A percentile compares a stretch with the other conserved stretches of the same genome.
Conservation (phyloP, 2,888 invertebrate species). For the Synanthedon tipuliformis region DNA sequence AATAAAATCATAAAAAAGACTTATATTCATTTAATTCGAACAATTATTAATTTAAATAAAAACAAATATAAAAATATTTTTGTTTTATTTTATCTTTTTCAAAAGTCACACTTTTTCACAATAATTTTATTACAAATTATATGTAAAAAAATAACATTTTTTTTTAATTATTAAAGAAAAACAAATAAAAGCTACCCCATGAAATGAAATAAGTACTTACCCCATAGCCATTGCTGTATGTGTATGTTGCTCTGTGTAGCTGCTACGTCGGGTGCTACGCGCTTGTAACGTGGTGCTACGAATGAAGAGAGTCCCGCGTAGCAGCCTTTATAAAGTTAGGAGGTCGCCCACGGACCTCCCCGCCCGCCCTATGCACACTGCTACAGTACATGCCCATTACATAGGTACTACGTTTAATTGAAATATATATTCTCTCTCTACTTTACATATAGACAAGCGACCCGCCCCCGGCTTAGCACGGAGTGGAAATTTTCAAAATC, state of each 20-base stretch:
- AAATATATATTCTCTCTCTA: neutral
- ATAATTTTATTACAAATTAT: too few relatives aligned
- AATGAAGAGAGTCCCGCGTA: constrained; percentile 26
- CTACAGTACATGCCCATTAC: neutral
- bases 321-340: constrained; percentile 40
- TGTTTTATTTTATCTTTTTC: too few relatives aligned
- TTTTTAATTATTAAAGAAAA: neutral
- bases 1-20: too few relatives aligned
- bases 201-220: too few relatives aligned
- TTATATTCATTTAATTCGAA: too few relatives aligned
- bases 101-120: too few relatives aligned
- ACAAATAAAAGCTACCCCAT: neutral
- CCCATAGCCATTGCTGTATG: constrained; percentile 27
- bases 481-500: too few relatives aligned
- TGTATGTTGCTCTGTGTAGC: constrained; percentile 1
- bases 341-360: constrained; percentile 18
- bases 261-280: constrained; percentile 18
- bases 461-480: too few relatives aligned
- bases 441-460: neutral
- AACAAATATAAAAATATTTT: too few relatives aligned
- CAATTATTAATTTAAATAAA: too few relatives aligned
- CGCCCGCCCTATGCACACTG: neutral
- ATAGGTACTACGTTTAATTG: too few relatives aligned
- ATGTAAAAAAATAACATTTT: neutral
- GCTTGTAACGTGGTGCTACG: constrained; percentile 24